Conservation (phyloP, 2,888 invertebrate species). For the Mythimna loreyi region DNA sequence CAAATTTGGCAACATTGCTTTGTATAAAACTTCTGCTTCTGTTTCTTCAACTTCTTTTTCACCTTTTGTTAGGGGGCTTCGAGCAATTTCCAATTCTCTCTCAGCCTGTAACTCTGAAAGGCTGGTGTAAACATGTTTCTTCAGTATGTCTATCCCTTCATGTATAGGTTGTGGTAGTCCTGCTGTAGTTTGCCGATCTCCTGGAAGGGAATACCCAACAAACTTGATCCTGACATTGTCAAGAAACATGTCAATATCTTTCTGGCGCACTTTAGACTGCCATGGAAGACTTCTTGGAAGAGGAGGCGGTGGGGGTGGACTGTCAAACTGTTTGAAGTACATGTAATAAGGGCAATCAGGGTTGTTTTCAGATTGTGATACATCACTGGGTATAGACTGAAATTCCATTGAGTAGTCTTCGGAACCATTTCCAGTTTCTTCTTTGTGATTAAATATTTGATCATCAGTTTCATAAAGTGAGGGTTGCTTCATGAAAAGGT, state of each 20-base stretch:
- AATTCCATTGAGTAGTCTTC: conserved; percentile 92
- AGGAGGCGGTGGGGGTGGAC: conserved; percentile 87
- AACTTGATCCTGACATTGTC: conserved; percentile 98
- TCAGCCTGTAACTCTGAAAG: conserved; percentile 97
- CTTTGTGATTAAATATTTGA: conserved; percentile 94
- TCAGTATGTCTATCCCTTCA: conserved; percentile 97
- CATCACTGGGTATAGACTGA: conserved; percentile 87
- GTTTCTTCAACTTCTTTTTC: conserved; percentile 95
- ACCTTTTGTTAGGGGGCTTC: conserved; percentile 96
- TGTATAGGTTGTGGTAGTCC: conserved; percentile 99
- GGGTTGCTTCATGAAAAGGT: conserved; percentile 97
- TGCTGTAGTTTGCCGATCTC: conserved; percentile 96
- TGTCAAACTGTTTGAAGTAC: conserved; percentile 86
- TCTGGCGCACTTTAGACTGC: conserved; percentile 98
- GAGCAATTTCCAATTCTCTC: conserved; percentile 97
- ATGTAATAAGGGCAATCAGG: conserved; percentile 84
- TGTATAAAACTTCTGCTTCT: conserved; percentile 97
- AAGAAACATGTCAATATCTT: conserved; percentile 97
- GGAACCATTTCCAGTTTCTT: conserved; percentile 91
- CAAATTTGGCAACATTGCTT: conserved; percentile 98
- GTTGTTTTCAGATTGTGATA: conserved; percentile 80
- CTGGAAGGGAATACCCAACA: conserved; percentile 97
- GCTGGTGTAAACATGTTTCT: conserved; percentile 98
- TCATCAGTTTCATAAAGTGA: conserved; percentile 95
- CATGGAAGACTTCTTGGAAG: conserved; percentile 95